Base-by-base conservation (phyloP, 2,113 vertebrate genomes). In the Leiothrix lutea region DNA sequence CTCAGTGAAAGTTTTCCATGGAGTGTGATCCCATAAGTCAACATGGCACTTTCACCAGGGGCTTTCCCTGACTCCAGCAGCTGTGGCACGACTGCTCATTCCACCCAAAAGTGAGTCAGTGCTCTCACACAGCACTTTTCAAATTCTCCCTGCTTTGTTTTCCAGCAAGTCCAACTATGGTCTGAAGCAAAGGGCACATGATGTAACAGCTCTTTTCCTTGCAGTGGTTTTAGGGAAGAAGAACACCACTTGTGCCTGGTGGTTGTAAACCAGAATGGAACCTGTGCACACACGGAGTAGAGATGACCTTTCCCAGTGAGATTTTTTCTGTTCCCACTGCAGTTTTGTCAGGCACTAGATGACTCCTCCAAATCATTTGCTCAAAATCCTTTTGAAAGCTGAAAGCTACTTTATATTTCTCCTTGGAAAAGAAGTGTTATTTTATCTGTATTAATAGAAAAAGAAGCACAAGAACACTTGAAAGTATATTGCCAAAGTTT, bases 51-150 rank as follows among this genome's bases (percentile, higher is more conserved):
- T 75, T 54, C 11, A 67, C 44, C 65, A 54, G 58, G 82, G 61
- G 47, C 12, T 90, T 96, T 91, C 57, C 79, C 74, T 50, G 70
- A 6, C 36, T 72, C 35, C 54, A 31, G 44, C 1, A 1, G 58
- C 47, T 58, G 56, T 29, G 50, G 53, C 71, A 47, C 53, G 66
- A 28, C 54, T 69, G 58, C 47, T 65, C 42, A 53, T 92, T 77
- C 79, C 74, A 60, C 90, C 90, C 84, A 24, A 51, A 78, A 87
- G 48, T 60, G 74, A 95, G 67, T 77, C 90, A 61, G 40, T 40
- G 51, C 79, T 93, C 83, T 90, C 79, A 72, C 22, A 18, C 6
- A 33, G 62, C 50, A 4, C 38, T 69, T 75, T 60, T 18, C 71
- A 80, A 21, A 86, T 54, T 38, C 56, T 6, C 25, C 53, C 45